phyloP scores from a whole-genome alignment of 2,888 invertebrate species.

The Stratiomys singularior region DNA sequence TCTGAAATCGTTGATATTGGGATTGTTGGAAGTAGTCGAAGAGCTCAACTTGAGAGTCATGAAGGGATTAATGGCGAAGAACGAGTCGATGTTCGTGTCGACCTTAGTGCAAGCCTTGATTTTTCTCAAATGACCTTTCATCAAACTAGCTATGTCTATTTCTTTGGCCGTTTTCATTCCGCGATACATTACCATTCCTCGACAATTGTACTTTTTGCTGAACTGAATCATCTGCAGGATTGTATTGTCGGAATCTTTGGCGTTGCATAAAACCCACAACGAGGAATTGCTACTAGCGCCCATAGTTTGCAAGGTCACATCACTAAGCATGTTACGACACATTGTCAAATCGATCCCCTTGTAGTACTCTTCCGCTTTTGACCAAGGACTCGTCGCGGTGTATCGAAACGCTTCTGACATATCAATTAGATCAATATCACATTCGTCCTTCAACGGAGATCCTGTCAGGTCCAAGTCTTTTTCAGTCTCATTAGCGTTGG shows the following conservation, averaged over 20 bases:
- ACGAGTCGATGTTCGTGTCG: slow-evolving; percentile 56
- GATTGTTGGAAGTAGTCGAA: slow-evolving; percentile 55
- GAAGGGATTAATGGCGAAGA: slow-evolving; percentile 59
- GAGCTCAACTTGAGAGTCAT: slow-evolving; percentile 59
- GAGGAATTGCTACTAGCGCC: slow-evolving; percentile 53
- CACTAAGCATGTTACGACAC: slow-evolving; percentile 58
- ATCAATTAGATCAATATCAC: slow-evolving; percentile 60
- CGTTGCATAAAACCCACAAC: slow-evolving; percentile 72
- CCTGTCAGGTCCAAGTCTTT: slow-evolving; percentile 61
- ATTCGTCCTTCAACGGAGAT: slow-evolving; percentile 63
- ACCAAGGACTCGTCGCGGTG: slow-evolving; percentile 58
- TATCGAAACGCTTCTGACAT: slow-evolving; percentile 58
- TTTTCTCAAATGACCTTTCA: slow-evolving; percentile 56
- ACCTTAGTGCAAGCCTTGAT: slow-evolving; percentile 48
- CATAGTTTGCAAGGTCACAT: slow-evolving; percentile 57
- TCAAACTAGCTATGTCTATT: slow-evolving; percentile 56
- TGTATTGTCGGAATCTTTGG: slow-evolving; percentile 68
- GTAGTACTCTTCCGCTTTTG: slow-evolving; percentile 59
- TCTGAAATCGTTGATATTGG: slow-evolving; percentile 58
- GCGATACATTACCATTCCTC: slow-evolving; percentile 59
- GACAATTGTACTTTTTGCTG: slow-evolving; percentile 54
- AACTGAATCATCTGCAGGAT: slow-evolving; percentile 60
- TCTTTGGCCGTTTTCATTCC: slow-evolving; percentile 56
- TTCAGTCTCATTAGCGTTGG: not conserved
- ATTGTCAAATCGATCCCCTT: slow-evolving; percentile 57